These are phyloP conservation scores for Stictocephala bisonia DNA, from an alignment of 2,888 invertebrate species.

Conservation along the genomic window DNA sequence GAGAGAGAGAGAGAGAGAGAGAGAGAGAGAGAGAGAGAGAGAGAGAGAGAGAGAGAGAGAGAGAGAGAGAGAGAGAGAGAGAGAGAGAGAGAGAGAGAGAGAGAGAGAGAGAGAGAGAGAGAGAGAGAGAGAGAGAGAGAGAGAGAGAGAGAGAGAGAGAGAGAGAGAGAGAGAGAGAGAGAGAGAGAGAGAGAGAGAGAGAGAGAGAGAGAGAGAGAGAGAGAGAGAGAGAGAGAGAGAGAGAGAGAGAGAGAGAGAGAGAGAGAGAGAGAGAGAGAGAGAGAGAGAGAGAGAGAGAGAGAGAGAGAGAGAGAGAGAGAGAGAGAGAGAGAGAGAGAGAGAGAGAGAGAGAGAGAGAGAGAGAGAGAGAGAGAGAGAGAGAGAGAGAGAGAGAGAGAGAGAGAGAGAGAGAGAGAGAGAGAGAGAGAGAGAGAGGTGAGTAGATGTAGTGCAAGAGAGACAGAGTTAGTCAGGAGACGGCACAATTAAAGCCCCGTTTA, in stretches of 20 bases:
- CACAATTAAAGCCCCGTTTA: neutral
- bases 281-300: neutral
- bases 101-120: neutral
- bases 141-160: neutral
- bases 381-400: neutral
- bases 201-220: neutral
- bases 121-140: neutral
- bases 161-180: neutral
- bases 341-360: neutral
- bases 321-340: neutral
- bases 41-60: slow-evolving; percentile 3
- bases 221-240: neutral
- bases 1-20: neutral
- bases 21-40: neutral
- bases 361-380: neutral
- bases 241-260: neutral
- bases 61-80: slow-evolving; percentile 6
- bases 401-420: neutral
- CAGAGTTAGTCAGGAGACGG: no score
- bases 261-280: neutral
- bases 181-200: neutral
- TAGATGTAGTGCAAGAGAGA: no score
- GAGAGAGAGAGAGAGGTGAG: neutral
- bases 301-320: neutral
- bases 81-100: neutral